Conservation (phyloP, 2,888 invertebrate genomes). For the Hymenopus coronatus region DNA sequence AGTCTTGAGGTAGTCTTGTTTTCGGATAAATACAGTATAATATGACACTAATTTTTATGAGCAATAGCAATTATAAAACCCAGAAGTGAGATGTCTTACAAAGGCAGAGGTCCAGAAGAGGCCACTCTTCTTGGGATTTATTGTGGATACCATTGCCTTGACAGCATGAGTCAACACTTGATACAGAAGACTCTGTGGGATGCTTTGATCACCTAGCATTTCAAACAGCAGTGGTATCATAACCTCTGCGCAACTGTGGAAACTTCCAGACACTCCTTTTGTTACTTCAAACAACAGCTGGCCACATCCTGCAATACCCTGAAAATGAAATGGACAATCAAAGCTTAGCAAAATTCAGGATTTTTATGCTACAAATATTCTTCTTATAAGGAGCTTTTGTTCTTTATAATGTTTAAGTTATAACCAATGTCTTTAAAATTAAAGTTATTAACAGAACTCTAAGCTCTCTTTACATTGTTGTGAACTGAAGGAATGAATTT, state of each 20-base stretch:
- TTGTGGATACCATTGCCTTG: constrained; percentile 59
- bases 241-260: constrained; percentile 77
- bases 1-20: too few relatives aligned
- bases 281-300: constrained; percentile 85
- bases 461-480: too few relatives aligned
- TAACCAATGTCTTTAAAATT: too few relatives aligned
- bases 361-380: background rate
- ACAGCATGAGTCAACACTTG: constrained; percentile 65
- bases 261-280: constrained; percentile 76
- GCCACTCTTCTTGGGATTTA: constrained; percentile 61
- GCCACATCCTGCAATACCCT: constrained; percentile 79
- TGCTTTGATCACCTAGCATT: constrained; percentile 54
- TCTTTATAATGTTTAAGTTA: background rate
- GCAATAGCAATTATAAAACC: background rate
- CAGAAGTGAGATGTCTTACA: background rate
- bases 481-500: too few relatives aligned
- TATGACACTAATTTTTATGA: too few relatives aligned
- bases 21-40: too few relatives aligned
- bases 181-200: constrained; percentile 57
- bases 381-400: background rate
- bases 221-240: constrained; percentile 68
- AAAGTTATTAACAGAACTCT: too few relatives aligned
- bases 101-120: constrained; percentile 58
- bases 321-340: constrained; percentile 41
- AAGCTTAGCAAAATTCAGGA: background rate